phyloP scores from a whole-genome alignment of 64 coral and sea anemone species.

The Pachyseris speciosa region DNA sequence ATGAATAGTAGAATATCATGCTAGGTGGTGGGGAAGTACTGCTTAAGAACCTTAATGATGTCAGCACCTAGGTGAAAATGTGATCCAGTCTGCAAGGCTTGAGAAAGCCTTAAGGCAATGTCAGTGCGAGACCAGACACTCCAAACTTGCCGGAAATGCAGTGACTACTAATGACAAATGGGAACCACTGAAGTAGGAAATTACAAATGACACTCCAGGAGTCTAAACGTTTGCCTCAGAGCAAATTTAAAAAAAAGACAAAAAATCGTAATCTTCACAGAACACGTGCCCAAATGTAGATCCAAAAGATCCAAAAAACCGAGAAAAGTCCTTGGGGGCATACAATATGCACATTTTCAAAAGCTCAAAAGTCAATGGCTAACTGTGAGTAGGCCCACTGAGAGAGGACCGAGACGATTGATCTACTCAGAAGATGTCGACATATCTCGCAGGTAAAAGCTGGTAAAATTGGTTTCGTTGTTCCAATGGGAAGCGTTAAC shows the following conservation, averaged over 20 bases:
- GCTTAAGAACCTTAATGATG: too few species aligned
- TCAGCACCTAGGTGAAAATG: too few species aligned
- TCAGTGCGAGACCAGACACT: not conserved
- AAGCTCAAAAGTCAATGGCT: not conserved
- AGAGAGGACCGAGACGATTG: not conserved
- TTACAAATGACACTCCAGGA: not conserved
- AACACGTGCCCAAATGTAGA: not conserved
- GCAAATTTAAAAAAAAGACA: not conserved
- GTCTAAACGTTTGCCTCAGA: too few species aligned
- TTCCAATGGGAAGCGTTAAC: not conserved
- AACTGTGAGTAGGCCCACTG: not conserved
- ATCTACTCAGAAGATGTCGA: conserved; percentile 5
- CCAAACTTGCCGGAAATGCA: not conserved
- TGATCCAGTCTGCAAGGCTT: too few species aligned
- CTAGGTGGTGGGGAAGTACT: too few species aligned
- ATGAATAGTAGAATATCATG: too few species aligned
- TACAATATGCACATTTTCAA: not conserved
- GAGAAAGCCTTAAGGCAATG: too few species aligned
- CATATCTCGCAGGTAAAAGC: not conserved
- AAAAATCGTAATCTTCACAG: not conserved
- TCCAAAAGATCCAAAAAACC: not conserved
- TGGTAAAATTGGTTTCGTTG: conserved; percentile 34
- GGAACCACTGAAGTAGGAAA: not conserved
- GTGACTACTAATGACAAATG: not conserved
- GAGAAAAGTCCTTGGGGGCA: not conserved